A percentile compares a stretch with the other conserved stretches of the same genome.
phyloP scores from a whole-genome alignment of 2,113 vertebrate species.

The Baryphthengus martii region DNA sequence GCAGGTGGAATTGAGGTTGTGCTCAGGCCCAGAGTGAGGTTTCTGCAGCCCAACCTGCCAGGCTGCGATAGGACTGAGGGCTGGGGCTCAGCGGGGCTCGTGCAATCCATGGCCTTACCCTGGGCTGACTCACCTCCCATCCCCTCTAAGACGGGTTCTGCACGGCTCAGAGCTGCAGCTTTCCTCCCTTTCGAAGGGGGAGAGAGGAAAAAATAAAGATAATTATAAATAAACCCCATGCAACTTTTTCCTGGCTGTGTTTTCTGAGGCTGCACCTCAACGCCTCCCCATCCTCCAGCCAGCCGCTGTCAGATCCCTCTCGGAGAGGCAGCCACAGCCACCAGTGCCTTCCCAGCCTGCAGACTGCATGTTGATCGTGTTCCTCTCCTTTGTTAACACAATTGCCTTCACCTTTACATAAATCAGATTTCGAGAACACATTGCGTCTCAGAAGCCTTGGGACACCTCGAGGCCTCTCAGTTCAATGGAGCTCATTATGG shows the following conservation, averaged over 20 bases:
- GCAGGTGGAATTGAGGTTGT: neutral
- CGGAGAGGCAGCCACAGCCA: neutral
- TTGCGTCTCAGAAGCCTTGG: conserved; percentile 55
- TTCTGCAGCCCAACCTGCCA: neutral
- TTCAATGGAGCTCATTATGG: conserved; percentile 77
- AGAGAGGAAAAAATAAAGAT: neutral
- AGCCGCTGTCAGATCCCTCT: neutral
- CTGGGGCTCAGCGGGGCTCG: neutral
- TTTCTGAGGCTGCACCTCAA: neutral
- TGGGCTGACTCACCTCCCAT: neutral
- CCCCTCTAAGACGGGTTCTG: neutral
- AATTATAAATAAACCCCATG: neutral
- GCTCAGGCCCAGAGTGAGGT: neutral
- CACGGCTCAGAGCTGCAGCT: neutral
- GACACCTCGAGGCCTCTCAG: conserved; percentile 71
- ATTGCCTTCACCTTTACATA: conserved; percentile 62
- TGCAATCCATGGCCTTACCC: neutral
- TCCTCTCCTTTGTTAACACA: conserved; percentile 49
- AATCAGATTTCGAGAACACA: conserved; percentile 70
- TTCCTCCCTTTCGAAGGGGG: neutral
- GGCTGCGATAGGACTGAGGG: neutral
- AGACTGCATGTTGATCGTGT: neutral
- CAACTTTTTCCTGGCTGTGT: neutral
- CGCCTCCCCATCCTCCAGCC: neutral
- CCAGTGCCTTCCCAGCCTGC: neutral